Conservation (phyloP, 2,113 vertebrate genomes). For the Rhinogobius similis region DNA sequence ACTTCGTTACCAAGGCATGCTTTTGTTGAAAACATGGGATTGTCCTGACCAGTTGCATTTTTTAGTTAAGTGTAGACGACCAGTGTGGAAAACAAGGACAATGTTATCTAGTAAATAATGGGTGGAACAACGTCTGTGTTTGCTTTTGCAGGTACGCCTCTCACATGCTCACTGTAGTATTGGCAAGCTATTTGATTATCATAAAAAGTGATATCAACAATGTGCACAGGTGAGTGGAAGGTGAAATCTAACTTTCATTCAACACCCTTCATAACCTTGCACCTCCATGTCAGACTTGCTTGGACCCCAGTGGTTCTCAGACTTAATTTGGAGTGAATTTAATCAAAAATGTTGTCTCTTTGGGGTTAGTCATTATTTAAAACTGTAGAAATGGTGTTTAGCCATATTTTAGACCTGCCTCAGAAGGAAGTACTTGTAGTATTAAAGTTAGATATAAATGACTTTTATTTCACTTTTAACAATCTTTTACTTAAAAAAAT, state of each 20-base stretch:
- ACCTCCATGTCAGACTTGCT: too few species aligned
- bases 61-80: not conserved
- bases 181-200: conserved; percentile 71
- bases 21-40: not conserved
- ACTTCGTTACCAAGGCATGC: not conserved
- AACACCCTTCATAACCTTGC: not conserved
- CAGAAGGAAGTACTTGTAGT: too few species aligned
- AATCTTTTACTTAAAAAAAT: not conserved
- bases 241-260: not conserved
- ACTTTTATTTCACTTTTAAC: not conserved
- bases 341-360: too few species aligned
- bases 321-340: not conserved
- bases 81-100: not conserved
- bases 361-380: too few species aligned
- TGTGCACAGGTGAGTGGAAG: conserved; percentile 71
- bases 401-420: too few species aligned
- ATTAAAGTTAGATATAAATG: too few species aligned
- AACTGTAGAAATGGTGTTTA: too few species aligned
- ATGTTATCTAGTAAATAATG: not conserved
- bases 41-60: conserved; percentile 4
- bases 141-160: conserved; percentile 70
- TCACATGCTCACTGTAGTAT: conserved; percentile 71
- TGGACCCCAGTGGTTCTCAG: too few species aligned
- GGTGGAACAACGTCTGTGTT: conserved; percentile 3
- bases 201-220: conserved; percentile 61